phyloP scores from a whole-genome alignment of 2,888 invertebrate genomes.

The Apocheima hispidaria region DNA sequence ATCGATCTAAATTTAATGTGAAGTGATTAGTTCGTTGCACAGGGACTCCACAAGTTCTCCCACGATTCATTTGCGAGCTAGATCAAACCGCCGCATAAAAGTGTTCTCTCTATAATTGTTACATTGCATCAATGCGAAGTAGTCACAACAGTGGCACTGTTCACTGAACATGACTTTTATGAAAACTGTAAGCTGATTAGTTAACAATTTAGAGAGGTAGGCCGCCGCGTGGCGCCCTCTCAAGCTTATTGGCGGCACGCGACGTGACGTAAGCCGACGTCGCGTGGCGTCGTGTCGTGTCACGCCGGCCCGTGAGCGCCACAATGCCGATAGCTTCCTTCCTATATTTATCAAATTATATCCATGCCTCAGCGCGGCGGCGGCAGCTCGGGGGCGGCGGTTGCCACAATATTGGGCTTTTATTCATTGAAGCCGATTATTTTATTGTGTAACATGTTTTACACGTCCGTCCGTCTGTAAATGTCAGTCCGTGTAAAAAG shows the following conservation, averaged over 20 bases:
- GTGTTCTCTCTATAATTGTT: background rate
- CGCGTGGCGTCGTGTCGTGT: background rate
- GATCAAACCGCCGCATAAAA: background rate
- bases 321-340: conserved; percentile 59
- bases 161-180: conserved; percentile 33
- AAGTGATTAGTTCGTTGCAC: too few species aligned
- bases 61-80: conserved; percentile 5
- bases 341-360: conserved; percentile 48
- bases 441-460: conserved; percentile 14
- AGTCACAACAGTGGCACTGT: conserved; percentile 21
- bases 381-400: conserved; percentile 33
- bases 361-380: conserved; percentile 33
- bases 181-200: conserved; percentile 32
- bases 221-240: conserved; percentile 32
- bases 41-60: background rate
- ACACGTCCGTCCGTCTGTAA: background rate
- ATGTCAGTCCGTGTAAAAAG: background rate
- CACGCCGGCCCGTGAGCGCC: background rate
- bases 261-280: conserved; percentile 13
- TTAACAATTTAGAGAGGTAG: conserved; percentile 27
- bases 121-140: conserved; percentile 15
- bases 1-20: too few species aligned
- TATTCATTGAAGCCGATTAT: conserved; percentile 35
- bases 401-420: conserved; percentile 51
- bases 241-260: conserved; percentile 38